Base-by-base conservation (phyloP, 2,113 vertebrate genomes). In the Entomyzon cyanotis region DNA sequence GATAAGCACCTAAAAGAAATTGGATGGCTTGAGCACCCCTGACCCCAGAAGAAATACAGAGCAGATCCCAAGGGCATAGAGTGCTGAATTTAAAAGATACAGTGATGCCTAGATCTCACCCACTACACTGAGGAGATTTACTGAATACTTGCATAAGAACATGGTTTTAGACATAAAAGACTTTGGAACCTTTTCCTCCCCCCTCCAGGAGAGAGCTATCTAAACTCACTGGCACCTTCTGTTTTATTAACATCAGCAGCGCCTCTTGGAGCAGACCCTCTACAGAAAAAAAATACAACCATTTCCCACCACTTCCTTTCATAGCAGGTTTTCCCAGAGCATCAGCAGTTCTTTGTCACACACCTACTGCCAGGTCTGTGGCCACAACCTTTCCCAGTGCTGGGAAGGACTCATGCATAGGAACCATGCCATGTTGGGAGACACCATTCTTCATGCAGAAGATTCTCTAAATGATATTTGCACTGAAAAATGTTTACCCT, bases 401-500 rank as follows among this genome's bases (percentile, higher is more conserved):
- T 18, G 63, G 33, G 55, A 49, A 77, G 71, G 59, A 47, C 30
- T 5, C 33, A 0, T 1, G 2, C 23, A 7, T 0, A 52, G 22
- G 30, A 56, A 24, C 79, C 18, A 1, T 12, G 28, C n/a, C 62
- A 12, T 0, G 13, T 1, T 22, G 19, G 63, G 24, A 63, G 76
- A 90, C 3, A 0, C 41, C 0, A 0, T 12, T 81, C 81, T 42
- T 64, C 91, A 47, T 3, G 49, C 44, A 53, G 56, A 80, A 77
- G 58, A 35, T 58, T 33, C 85, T 25, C 10, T 10, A 30, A 77
- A 62, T 14, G 6, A 84, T 87, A 92, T 74, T 67, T 85, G 64
- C 63, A 42, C 25, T 78, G 68, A 91, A 94, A 96, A 93, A 94
- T 76, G 70, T 95, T 96, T 93, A 67, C 83, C 44, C 47, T 89